A percentile compares a stretch with the other conserved stretches of the same genome.
Conservation (phyloP, 2,888 invertebrate species). For the Tenthredo amoena region DNA sequence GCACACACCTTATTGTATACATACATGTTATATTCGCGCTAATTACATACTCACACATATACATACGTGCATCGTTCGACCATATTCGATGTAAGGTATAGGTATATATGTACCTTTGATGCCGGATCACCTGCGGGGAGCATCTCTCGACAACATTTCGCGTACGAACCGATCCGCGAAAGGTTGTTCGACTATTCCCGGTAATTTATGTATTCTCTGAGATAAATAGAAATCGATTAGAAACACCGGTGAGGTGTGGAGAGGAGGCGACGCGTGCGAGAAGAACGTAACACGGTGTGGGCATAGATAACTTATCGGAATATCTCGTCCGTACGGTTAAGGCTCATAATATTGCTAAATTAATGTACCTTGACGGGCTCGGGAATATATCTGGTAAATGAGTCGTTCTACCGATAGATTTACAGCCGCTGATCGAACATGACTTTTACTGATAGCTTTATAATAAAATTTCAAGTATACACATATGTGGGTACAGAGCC, state of each 20-base stretch:
- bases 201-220: background rate
- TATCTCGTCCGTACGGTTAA: background rate
- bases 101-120: too few relatives aligned
- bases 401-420: slow-evolving; percentile 30
- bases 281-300: background rate
- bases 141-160: background rate
- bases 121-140: too few relatives aligned
- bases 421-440: slow-evolving; percentile 21
- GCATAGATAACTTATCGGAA: slow-evolving; percentile 16
- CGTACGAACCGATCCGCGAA: background rate
- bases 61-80: background rate
- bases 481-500: background rate
- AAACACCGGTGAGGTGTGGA: background rate
- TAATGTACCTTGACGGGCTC: slow-evolving; percentile 26
- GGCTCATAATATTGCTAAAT: slow-evolving; percentile 35
- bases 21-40: background rate
- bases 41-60: background rate
- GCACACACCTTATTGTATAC: background rate
- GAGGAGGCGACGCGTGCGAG: background rate
- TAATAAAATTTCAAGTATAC: background rate
- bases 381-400: slow-evolving; percentile 26
- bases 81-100: too few relatives aligned
- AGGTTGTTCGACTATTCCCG: background rate
- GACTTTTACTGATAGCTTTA: slow-evolving; percentile 30
- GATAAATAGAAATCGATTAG: slow-evolving; percentile 31